phyloP scores from a whole-genome alignment of 2,113 vertebrate species.

The Petrocephalus zakoni region DNA sequence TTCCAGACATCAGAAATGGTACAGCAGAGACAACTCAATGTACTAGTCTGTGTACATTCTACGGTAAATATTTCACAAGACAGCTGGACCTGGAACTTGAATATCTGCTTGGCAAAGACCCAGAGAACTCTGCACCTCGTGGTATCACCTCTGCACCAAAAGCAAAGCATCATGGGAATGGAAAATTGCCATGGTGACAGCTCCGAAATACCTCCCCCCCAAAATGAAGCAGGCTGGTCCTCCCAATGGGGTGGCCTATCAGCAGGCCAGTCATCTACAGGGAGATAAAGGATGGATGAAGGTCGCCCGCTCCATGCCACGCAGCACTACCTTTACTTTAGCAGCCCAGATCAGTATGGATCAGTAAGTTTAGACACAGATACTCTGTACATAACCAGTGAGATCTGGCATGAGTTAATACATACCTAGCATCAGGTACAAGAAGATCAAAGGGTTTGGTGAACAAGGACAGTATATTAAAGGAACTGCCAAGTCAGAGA shows the following conservation, averaged over 20 bases:
- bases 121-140: conserved; percentile 5
- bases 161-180: conserved; percentile 12
- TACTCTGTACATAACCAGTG: not conserved
- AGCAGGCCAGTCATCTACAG: not conserved
- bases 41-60: not conserved
- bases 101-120: conserved; percentile 2
- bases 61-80: conserved; percentile 17
- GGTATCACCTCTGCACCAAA: not conserved
- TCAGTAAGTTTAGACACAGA: not conserved
- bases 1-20: not conserved
- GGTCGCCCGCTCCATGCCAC: not conserved
- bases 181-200: not conserved
- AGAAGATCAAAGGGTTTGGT: not conserved
- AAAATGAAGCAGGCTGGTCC: not conserved
- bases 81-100: not conserved
- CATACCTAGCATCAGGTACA: not conserved
- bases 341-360: not conserved
- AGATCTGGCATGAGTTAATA: not conserved
- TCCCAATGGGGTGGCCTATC: not conserved
- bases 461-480: not conserved
- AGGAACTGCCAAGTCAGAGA: not conserved
- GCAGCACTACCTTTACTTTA: conserved; percentile 3
- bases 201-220: not conserved
- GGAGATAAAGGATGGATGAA: not conserved
- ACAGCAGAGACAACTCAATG: not conserved